Base-by-base conservation (phyloP, 2,797 vertebrate species). In the Ara ararauna region DNA sequence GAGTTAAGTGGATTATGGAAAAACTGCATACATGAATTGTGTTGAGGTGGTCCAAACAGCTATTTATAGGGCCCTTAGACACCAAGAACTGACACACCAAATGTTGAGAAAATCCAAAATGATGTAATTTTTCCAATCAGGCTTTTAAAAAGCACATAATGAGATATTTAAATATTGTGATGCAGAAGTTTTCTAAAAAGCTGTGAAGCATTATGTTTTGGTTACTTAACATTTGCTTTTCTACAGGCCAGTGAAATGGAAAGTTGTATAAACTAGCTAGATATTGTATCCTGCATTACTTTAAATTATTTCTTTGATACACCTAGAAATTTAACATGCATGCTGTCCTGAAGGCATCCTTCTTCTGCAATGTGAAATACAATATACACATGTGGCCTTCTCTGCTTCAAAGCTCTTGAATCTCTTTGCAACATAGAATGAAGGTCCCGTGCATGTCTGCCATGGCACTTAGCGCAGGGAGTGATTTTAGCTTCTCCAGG, bases 61-160 rank as follows among this genome's bases (percentile, higher is more conserved):
- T 97, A 95, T 97, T 96, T 95, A 87, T 96, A 96, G 74, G 77
- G 58, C 71, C 79, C 67, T 95, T 65, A 82, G 77, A 84, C 85
- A 44, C 83, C 10, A 73, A 68, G 79, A 91, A 65, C 87, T 95
- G 85, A 96, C 87, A 11, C 83, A 87, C 87, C 83, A 74, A 79
- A 44, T 58, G 87, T 76, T 91, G 89, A 96, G 87, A 96, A 93
- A 91, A 89, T 88, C 93, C 95, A 76, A 74, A 95, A 82, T 95
- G 77, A 96, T 79, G 93, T 96, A 84, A 74, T 93, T 91, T 97
- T 96, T 97, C 96, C 96, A 91, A 89, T 91, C 64, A 48, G 51
- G 36, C 85, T 96, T 91, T 94, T 93, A 53, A 85, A 94, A 89
- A 71, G 71, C 68, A 67, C 54, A 72, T 90, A 67, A 81, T 81